These are phyloP conservation scores for Epinephelus cyanopodus DNA, from an alignment of 2,113 vertebrate species.

Conservation along the genomic window DNA sequence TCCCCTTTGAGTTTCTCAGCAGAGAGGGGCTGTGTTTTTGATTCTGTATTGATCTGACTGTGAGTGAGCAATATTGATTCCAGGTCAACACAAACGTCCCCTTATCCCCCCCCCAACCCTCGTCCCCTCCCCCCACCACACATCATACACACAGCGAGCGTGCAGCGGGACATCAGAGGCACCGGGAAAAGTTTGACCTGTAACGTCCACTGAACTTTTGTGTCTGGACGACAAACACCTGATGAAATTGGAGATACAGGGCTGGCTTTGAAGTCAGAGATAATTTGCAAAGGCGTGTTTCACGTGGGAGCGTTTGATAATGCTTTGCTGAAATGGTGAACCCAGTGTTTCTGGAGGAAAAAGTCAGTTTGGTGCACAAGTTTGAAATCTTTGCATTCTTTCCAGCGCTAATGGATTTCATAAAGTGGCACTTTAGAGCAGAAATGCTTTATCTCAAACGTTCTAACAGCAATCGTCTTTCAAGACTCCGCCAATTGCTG, in stretches of 20 bases:
- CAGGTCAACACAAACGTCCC: constrained; percentile 18
- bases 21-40: constrained; percentile 13
- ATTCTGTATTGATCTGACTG: constrained; percentile 51
- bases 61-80: constrained; percentile 54
- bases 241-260: constrained; percentile 52
- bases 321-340: constrained; percentile 6
- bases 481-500: neutral
- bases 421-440: neutral
- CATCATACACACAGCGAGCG: constrained; percentile 17
- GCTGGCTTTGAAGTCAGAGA: constrained; percentile 66
- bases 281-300: constrained; percentile 37
- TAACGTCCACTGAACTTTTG: constrained; percentile 44
- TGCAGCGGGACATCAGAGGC: constrained; percentile 56
- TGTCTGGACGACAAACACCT: constrained; percentile 61
- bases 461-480: neutral
- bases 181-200: constrained; percentile 20
- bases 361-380: neutral
- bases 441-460: constrained; percentile 9
- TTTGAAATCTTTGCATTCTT: neutral
- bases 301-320: neutral
- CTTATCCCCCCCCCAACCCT: neutral
- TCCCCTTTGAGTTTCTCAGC: constrained; percentile 44
- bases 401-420: neutral
- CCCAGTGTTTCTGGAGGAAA: neutral
- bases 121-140: neutral